Percentiles rank a stretch among this genome's conserved stretches.
These are phyloP conservation scores for Terrapene triunguis DNA, from an alignment of 2,113 vertebrate genomes.

Conservation along the genomic window DNA sequence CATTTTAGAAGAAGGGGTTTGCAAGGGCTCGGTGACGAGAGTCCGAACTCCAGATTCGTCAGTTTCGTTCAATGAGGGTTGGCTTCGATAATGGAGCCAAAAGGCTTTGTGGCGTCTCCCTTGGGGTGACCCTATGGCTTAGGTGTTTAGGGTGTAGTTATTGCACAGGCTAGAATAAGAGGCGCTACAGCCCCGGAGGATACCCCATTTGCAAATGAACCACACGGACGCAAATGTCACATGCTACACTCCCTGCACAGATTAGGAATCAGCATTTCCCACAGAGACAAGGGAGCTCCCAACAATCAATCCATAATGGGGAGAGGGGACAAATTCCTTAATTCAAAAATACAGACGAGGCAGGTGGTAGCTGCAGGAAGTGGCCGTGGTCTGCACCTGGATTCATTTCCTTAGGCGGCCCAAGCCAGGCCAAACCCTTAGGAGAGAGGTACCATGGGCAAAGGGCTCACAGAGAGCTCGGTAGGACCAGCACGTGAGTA, in stretches of 20 bases:
- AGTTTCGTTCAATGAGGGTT: not conserved
- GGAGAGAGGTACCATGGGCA: too few relatives aligned
- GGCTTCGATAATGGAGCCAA: not conserved
- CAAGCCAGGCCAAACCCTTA: not conserved
- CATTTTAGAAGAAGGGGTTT: not conserved
- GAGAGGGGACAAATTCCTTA: not conserved
- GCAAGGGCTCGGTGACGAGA: not conserved
- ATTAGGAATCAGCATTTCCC: accelerated
- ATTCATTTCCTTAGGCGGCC: not conserved
- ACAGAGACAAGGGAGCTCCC: not conserved
- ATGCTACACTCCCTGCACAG: not conserved
- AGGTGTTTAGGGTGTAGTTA: too few relatives aligned
- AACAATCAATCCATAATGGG: not conserved
- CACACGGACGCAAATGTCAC: not conserved
- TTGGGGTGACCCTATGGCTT: not conserved
- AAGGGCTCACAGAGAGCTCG: not conserved
- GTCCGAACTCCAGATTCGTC: not conserved
- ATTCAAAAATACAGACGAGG: not conserved
- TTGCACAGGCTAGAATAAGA: not conserved
- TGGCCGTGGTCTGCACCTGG: not conserved
- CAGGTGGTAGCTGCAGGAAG: not conserved
- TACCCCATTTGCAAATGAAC: not conserved
- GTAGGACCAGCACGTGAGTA: not conserved
- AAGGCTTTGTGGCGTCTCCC: not conserved
- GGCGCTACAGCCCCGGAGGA: not conserved